Base-by-base conservation (phyloP, 2,113 vertebrate genomes). In the Tretioscincus oriximinensis region DNA sequence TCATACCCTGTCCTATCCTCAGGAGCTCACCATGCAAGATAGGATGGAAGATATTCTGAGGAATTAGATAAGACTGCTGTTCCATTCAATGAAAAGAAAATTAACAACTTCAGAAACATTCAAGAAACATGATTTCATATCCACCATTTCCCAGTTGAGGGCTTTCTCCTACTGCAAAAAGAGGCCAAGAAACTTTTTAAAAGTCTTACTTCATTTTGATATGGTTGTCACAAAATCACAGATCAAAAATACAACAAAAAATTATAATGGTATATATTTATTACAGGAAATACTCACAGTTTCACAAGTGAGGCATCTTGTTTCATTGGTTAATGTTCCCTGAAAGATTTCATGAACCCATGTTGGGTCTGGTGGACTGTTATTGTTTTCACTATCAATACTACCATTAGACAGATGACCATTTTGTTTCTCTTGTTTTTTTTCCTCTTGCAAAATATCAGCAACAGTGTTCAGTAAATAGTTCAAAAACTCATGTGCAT, bases 401-500 rank as follows among this genome's bases (percentile, higher is more conserved):
- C 80, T 94, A 68, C 95, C 95, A 16, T 96, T 96, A 0, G 95
- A 97, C 61, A 99, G 91, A 66, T 96, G 97, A 12, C 98, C 98
- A n/a, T 99, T 99, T 90, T 99, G 98, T 89, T 99, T 98, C 90
- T 99, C 98, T 78, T 99, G 98, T 77, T 97, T 97, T 81, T 96
- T 96, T 87, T 99, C 98, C 89, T 99, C 98, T 94, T 99, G 98
- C 82, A 99, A 96, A 87, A 99, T 98, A 94, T 99, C 98, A 11
- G 97, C 98, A 81, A 99, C 96, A 65, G 98, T 99, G 88, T 99
- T 99, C 84, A 99, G 94, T 64, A 99, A 94, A 83, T 99, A 99
- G 95, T 99, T 99, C 83, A 99, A 95, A 92, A 99, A 99, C 65
- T 99, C 98, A 49, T 99, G 98, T 16, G 98, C 98, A 84, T 99